Base-by-base conservation (phyloP, 2,113 vertebrate species). In the Chamaea fasciata region DNA sequence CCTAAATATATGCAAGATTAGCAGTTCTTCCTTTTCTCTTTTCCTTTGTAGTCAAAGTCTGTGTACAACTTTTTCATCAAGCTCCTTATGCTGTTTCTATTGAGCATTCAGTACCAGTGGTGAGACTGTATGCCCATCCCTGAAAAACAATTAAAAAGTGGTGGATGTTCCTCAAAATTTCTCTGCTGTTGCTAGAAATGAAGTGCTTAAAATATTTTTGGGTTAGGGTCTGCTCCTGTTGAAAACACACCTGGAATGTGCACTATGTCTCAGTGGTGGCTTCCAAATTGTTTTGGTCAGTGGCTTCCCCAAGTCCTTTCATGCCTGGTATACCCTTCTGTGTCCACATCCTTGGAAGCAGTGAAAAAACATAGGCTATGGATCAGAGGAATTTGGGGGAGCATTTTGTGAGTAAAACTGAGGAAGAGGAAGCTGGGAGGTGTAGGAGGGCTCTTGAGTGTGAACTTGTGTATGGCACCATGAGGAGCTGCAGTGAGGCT, bases 241-340 rank as follows among this genome's bases (percentile, higher is more conserved):
- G 80, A 53, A 75, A 80, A 83, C 2, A 3, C 35, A 24, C 3
- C 47, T 70, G 79, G 39, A 75, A 53, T 37, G 23, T 28, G 42
- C 0, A 0, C 24, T 30, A 0, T n/a, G 33, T 53, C 60, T 55
- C 79, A 69, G 47, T 2, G 4, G 15, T 22, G n/a, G 10, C 52
- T 90, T 59, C 23, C 39, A 55, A 68, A 68, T 62, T 59, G 30
- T 33, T 85, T 85, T 65, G 20, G 15, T 47, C 30, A 41, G 69
- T 56, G 60, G 27, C 47, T 57, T 94, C 13, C n/a, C 11, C 27
- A 49, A 23, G 49, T 47, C 24, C 4, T 44, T 75, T 87, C 27
- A 37, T 24, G 12, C 9, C 9, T 16, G 8, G 4, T 81, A 4
- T 39, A 42, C 28, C 10, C 13, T 71, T 47, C 18, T 75, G 11